phyloP scores from a whole-genome alignment of 2,113 vertebrate genomes.

The Sylvia atricapilla region DNA sequence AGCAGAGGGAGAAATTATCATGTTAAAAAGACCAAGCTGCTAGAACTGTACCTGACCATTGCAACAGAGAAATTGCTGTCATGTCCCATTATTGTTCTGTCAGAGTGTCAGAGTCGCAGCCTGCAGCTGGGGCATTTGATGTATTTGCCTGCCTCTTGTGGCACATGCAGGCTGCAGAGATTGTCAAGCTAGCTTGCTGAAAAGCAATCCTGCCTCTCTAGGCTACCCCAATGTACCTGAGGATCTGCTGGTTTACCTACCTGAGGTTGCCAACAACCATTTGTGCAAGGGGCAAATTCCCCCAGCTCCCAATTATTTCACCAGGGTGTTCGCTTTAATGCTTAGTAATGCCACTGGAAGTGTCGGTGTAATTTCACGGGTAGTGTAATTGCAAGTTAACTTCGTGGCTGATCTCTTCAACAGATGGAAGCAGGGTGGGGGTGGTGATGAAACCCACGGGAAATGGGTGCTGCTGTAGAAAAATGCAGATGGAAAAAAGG shows the following conservation, averaged over 20 bases:
- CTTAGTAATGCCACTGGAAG: slow-evolving; percentile 2
- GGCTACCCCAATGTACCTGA: neutral
- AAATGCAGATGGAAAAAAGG: slow-evolving; percentile 60
- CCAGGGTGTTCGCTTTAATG: neutral
- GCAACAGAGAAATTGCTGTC: neutral
- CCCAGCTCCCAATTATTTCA: neutral
- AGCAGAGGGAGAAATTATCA: neutral
- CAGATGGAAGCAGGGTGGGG: slow-evolving; percentile 64
- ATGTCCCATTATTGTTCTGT: neutral
- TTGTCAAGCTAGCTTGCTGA: neutral
- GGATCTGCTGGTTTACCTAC: neutral
- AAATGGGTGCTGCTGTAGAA: slow-evolving; percentile 63
- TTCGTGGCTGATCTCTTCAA: slow-evolving; percentile 61
- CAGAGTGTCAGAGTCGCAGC: neutral
- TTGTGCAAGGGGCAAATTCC: neutral
- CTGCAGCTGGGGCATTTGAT: neutral
- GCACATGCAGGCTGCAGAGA: neutral
- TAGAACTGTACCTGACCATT: neutral
- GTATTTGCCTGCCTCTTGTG: neutral
- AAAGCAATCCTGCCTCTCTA: neutral
- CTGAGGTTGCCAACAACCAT: neutral
- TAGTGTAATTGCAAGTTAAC: slow-evolving; percentile 52
- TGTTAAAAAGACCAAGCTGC: neutral
- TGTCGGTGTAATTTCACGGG: slow-evolving; percentile 40
- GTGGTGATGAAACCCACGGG: slow-evolving; percentile 68